Evolutionary conservation across 2,113 vertebrate species (phyloP).

Genomic region (Microtus pennsylvanicus): DNA sequence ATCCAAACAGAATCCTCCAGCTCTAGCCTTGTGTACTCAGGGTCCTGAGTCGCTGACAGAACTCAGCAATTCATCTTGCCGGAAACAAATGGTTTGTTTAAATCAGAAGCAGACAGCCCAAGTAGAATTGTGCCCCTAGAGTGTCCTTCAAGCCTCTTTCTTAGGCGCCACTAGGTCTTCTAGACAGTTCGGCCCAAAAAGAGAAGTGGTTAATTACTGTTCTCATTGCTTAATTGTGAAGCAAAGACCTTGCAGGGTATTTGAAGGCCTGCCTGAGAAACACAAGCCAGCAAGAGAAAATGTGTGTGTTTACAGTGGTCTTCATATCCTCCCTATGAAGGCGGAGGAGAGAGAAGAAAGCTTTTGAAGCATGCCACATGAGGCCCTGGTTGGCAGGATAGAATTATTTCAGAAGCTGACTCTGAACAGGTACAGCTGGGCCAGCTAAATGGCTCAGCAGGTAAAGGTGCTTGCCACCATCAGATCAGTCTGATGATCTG

Average conservation of each 20-base stretch:
- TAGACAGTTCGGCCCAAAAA: constrained; percentile 8
- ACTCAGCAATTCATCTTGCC: constrained; percentile 25
- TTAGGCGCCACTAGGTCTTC: constrained; percentile 51
- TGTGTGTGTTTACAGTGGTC: background rate
- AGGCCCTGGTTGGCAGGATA: background rate
- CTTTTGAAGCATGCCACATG: background rate
- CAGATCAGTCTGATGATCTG: background rate
- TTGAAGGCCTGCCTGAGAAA: constrained; percentile 31
- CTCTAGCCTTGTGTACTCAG: background rate
- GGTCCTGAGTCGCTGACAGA: background rate
- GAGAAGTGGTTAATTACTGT: background rate
- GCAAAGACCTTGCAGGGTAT: background rate
- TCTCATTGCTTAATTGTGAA: constrained; percentile 55
- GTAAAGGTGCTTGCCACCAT: background rate
- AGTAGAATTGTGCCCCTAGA: constrained; percentile 38
- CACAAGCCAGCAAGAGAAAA: constrained; percentile 19
- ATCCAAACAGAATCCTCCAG: background rate
- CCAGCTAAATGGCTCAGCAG: background rate
- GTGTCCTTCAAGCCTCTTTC: constrained; percentile 44
- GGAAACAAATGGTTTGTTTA: constrained; percentile 68
- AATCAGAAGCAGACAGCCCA: constrained; percentile 71
- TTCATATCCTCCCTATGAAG: background rate
- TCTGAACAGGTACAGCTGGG: background rate
- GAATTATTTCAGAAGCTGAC: background rate
- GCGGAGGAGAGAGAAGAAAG: background rate